A percentile compares a stretch with the other conserved stretches of the same genome.
phyloP scores from a whole-genome alignment of 2,113 vertebrate genomes.

The Cyphomyrus plagiostoma region DNA sequence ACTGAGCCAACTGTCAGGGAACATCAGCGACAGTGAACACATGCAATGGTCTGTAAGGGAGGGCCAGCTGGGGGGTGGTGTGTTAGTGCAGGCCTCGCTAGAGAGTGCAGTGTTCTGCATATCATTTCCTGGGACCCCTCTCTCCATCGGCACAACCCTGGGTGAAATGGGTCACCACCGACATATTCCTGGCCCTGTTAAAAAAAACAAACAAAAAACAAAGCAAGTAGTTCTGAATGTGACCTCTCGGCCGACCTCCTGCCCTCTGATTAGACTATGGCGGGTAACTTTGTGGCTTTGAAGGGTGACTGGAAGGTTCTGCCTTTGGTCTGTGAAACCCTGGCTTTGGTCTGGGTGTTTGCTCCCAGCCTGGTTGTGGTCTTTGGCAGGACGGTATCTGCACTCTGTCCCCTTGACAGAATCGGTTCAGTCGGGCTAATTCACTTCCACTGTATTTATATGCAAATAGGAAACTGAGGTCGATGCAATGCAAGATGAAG shows the following conservation, averaged over 20 bases:
- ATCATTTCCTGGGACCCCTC: too few relatives aligned
- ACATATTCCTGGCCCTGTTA: too few relatives aligned
- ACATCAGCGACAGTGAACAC: neutral
- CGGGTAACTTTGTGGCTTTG: neutral
- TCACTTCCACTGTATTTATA: neutral
- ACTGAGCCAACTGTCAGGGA: neutral
- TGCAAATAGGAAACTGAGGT: neutral
- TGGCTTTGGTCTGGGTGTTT: too few relatives aligned
- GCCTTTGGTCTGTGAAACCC: too few relatives aligned
- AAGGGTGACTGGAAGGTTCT: neutral
- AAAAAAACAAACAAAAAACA: too few relatives aligned
- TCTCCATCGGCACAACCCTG: too few relatives aligned
- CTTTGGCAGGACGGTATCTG: neutral
- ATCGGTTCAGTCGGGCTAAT: neutral
- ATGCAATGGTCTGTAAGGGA: neutral
- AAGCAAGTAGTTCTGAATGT: too few relatives aligned
- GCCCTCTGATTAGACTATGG: too few relatives aligned
- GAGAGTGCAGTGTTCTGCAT: neutral
- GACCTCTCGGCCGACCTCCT: too few relatives aligned
- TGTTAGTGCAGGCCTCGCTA: neutral
- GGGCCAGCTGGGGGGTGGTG: neutral
- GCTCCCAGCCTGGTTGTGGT: neutral
- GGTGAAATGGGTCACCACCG: too few relatives aligned
- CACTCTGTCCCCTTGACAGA: neutral
- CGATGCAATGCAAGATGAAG: neutral